These are phyloP conservation scores for Protaetia brevitarsis DNA, from an alignment of 1,140 invertebrate species.

Conservation along the genomic window DNA sequence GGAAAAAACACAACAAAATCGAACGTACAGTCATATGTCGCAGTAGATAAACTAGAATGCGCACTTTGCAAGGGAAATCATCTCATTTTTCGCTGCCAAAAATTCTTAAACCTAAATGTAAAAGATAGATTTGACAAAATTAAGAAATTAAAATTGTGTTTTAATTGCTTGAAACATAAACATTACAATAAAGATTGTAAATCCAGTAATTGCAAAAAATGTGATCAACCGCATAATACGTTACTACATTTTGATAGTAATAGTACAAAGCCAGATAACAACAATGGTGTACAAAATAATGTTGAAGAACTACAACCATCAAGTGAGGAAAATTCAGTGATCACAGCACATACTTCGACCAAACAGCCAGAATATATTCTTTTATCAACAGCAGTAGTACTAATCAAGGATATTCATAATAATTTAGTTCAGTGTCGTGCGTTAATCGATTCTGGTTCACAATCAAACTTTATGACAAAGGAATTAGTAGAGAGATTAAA, in stretches of 20 bases:
- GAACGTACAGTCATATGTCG: not conserved
- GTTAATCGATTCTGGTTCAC: constrained; percentile 34
- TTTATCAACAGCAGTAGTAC: constrained; percentile 37
- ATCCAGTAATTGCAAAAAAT: not conserved
- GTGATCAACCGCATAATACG: not conserved
- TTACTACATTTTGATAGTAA: constrained; percentile 19
- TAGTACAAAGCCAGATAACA: not conserved
- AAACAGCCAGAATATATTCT: constrained; percentile 15
- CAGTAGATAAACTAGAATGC: not conserved
- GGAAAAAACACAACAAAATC: not conserved
- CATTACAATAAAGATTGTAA: not conserved
- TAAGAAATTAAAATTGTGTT: constrained; percentile 4
- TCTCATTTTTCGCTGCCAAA: constrained; percentile 16
- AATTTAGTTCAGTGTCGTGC: constrained; percentile 27
- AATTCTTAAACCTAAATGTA: constrained; percentile 24
- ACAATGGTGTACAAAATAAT: not conserved
- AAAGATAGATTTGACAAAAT: not conserved
- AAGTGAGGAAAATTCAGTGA: not conserved
- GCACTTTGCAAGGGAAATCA: constrained; percentile 14
- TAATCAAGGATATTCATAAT: constrained; percentile 28
- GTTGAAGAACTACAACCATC: not conserved
- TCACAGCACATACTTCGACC: not conserved
- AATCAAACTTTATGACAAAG: constrained; percentile 37
- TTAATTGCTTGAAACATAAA: constrained; percentile 10
- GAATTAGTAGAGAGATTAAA: constrained; percentile 22